These are phyloP conservation scores for Monopis laevigella DNA, from an alignment of 2,888 invertebrate species.

Conservation along the genomic window DNA sequence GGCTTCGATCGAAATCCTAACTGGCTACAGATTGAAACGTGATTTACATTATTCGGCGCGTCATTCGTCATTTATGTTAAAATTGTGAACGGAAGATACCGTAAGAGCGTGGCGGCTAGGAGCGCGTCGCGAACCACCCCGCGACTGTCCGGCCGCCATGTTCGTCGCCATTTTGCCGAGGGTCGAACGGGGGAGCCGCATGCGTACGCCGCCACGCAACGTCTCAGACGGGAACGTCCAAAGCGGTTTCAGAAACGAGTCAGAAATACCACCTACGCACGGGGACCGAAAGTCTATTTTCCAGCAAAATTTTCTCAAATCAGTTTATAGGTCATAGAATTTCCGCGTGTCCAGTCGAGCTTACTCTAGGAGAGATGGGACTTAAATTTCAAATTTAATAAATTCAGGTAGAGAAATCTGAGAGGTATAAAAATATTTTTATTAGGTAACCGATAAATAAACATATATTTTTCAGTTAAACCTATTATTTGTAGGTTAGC, in stretches of 20 bases:
- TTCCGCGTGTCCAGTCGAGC: conserved; percentile 47
- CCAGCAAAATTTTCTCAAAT: conserved; percentile 29
- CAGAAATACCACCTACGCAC: conserved; percentile 34
- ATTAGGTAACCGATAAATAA: too few relatives aligned
- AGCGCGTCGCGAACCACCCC: conserved; percentile 57
- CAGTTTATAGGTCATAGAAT: conserved; percentile 59
- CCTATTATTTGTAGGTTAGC: too few relatives aligned
- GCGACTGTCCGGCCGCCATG: conserved; percentile 66
- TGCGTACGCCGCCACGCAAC: conserved; percentile 61
- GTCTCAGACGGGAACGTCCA: conserved; percentile 43
- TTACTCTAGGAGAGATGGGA: conserved; percentile 28
- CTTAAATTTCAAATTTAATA: too few relatives aligned
- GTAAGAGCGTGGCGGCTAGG: conserved; percentile 52
- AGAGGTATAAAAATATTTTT: too few relatives aligned
- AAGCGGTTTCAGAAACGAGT: conserved; percentile 33
- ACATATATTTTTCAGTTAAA: too few relatives aligned
- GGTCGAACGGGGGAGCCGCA: conserved; percentile 58
- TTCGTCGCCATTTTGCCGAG: conserved; percentile 66
- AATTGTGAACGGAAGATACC: conserved; percentile 43
- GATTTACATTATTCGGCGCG: background rate
- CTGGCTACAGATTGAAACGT: conserved; percentile 16
- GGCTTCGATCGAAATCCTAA: conserved; percentile 30
- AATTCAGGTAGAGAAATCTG: conserved; percentile 23
- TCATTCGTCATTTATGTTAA: too few relatives aligned
- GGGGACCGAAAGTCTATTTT: conserved; percentile 36